phyloP scores from a whole-genome alignment of 2,888 invertebrate genomes.

The Drosophila lutescens region DNA sequence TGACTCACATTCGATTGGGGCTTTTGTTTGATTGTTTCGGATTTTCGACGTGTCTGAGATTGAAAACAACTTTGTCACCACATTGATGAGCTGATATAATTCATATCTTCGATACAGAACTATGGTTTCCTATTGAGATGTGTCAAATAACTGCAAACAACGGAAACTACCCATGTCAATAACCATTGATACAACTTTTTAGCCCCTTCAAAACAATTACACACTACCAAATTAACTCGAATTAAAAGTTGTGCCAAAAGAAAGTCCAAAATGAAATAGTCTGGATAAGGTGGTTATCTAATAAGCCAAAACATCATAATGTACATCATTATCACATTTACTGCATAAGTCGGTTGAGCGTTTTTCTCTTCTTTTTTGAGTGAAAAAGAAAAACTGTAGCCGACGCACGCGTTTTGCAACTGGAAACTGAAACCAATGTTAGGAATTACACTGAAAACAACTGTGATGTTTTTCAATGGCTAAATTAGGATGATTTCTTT shows the following conservation, averaged over 20 bases:
- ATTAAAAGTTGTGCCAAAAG: conserved; percentile 7
- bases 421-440: conserved; percentile 43
- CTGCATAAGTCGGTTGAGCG: conserved; percentile 17
- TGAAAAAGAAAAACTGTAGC: conserved; percentile 35
- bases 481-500: background rate
- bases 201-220: conserved; percentile 1
- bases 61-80: conserved; percentile 10
- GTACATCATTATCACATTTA: conserved; percentile 24
- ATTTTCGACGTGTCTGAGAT: background rate
- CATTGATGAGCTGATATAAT: conserved; percentile 1
- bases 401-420: conserved; percentile 53
- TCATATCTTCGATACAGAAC: conserved; percentile 6
- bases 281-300: conserved; percentile 31
- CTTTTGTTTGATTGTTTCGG: conserved; percentile 15
- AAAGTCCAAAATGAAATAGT: conserved; percentile 18
- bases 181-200: background rate
- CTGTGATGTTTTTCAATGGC: background rate
- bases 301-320: conserved; percentile 35
- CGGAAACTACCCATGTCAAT: background rate
- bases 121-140: background rate
- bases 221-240: conserved; percentile 1
- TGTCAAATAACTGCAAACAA: conserved; percentile 4
- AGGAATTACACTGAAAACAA: conserved; percentile 4
- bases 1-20: conserved; percentile 21
- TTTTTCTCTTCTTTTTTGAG: conserved; percentile 29